Conservation (phyloP, 92 coral and sea anemone genomes). For the Scolanthus callimorphus region DNA sequence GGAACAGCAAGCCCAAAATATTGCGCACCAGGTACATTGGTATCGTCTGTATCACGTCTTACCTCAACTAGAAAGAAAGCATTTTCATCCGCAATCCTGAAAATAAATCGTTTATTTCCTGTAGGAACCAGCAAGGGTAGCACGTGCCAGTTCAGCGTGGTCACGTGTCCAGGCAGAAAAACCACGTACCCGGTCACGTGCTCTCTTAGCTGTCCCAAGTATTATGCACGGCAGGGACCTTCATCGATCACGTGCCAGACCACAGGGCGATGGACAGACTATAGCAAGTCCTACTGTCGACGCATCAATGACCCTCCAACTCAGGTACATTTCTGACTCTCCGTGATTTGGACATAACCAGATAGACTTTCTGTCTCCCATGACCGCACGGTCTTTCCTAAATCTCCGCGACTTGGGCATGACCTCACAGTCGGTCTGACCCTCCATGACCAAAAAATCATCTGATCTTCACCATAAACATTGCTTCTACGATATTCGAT, state of each 20-base stretch:
- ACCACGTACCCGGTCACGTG: constrained; percentile 89
- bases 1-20: constrained; percentile 60
- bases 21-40: constrained; percentile 84
- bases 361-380: too few species aligned
- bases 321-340: too few species aligned
- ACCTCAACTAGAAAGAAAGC: too few species aligned
- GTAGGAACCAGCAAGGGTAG: constrained; percentile 75
- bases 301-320: constrained; percentile 93
- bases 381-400: too few species aligned
- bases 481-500: too few species aligned
- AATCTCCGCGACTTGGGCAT: too few species aligned
- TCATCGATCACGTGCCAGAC: constrained; percentile 86
- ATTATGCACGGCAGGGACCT: constrained; percentile 78
- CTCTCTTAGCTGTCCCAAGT: constrained; percentile 63
- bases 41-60: too few species aligned
- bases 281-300: constrained; percentile 79
- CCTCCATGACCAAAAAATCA: too few species aligned
- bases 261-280: constrained; percentile 82
- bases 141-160: constrained; percentile 70
- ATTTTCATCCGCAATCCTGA: neutral
- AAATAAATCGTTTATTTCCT: neutral
- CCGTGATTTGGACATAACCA: too few species aligned
- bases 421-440: too few species aligned
- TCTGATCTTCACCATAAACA: too few species aligned
- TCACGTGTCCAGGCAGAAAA: constrained; percentile 78